Base-by-base conservation (phyloP, 2,888 invertebrate genomes). In the Acronicta psi region DNA sequence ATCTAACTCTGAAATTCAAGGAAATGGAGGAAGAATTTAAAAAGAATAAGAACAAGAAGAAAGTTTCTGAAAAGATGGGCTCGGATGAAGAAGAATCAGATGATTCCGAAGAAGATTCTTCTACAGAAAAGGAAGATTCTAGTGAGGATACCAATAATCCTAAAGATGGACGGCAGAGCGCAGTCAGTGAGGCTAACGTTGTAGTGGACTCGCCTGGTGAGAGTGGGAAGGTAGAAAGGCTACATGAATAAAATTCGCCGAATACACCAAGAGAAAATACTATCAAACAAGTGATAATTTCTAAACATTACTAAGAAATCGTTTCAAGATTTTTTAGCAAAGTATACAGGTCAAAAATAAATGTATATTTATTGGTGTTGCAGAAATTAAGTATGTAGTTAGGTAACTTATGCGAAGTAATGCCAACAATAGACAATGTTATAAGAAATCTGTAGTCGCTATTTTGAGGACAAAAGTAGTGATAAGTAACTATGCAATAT, bases 21-120 rank as follows among this genome's bases (percentile, higher is more conserved):
- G 97, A 98, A 89, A 97, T 97, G 96, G 97, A 98, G 87, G 97
- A 97, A 69, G 96, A 97, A 88, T 95, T 97, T 90, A 95, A 95
- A 58, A 95, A 96, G 80, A 96, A 97, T 72, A 95, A 96, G 70
- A 95, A 95, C 75, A 92, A 94, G 73, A 82, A 87, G 49, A 72
- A 70, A 1, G 80, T 73, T 1, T 59, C 84, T 52, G 84, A 90
- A 54, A 88, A 90, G 4, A 77, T 78, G 7, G 87, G 86, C 38
- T 77, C 82, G 16, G 70, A 86, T 59, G 85, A 88, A 65, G 85
- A 88, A 59, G 83, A 85, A 52, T 73, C 75, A 2, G 66, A 80
- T 52, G 86, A 80, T 68, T 86, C 86, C 16, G 77, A 70, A 53
- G 85, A 86, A 52, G 75, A 75, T 25, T 55, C 79, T 25, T 55